A percentile compares a stretch with the other conserved stretches of the same genome.
phyloP scores from a whole-genome alignment of 2,888 invertebrate genomes.

The Callimorpha dominula region DNA sequence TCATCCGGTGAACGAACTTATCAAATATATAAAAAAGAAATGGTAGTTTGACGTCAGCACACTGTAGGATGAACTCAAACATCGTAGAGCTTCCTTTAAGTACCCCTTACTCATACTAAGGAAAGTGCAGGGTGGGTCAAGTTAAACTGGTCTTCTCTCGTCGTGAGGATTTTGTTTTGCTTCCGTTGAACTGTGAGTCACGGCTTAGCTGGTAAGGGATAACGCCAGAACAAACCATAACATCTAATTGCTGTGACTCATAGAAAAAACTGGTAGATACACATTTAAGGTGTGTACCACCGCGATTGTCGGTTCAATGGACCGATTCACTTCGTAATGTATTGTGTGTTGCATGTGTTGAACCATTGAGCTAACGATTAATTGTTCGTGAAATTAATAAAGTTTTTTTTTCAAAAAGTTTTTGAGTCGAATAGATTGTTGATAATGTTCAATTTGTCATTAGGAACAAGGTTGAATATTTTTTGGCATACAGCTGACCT shows the following conservation, averaged over 20 bases:
- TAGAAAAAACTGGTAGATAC: conserved; percentile 52
- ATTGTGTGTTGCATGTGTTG: conserved; percentile 23
- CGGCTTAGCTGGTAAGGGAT: conserved; percentile 56
- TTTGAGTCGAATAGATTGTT: not conserved
- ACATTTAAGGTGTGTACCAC: conserved; percentile 44
- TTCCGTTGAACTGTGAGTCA: conserved; percentile 73
- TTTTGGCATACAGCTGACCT: not conserved
- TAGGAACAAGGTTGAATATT: not conserved
- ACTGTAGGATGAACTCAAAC: conserved; percentile 43
- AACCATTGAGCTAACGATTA: conserved; percentile 16
- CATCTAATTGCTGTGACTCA: conserved; percentile 64
- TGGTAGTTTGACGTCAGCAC: conserved; percentile 53
- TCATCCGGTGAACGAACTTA: conserved; percentile 59
- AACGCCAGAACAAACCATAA: conserved; percentile 63
- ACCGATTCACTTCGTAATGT: conserved; percentile 30
- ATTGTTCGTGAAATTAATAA: conserved; percentile 17
- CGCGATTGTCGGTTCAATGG: conserved; percentile 43
- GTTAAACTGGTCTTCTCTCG: conserved; percentile 57
- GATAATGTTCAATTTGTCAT: not conserved
- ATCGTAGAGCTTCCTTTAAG: conserved; percentile 43
- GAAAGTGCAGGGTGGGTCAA: conserved; percentile 54
- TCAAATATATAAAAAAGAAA: conserved; percentile 36
- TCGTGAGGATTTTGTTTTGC: conserved; percentile 66
- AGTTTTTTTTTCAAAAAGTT: conserved; percentile 33
- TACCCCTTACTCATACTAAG: conserved; percentile 30